Evolutionary conservation across 2,888 invertebrate species (phyloP), one percentile per base, ranked within the genome.

Genomic region (Apamea sordens): DNA sequence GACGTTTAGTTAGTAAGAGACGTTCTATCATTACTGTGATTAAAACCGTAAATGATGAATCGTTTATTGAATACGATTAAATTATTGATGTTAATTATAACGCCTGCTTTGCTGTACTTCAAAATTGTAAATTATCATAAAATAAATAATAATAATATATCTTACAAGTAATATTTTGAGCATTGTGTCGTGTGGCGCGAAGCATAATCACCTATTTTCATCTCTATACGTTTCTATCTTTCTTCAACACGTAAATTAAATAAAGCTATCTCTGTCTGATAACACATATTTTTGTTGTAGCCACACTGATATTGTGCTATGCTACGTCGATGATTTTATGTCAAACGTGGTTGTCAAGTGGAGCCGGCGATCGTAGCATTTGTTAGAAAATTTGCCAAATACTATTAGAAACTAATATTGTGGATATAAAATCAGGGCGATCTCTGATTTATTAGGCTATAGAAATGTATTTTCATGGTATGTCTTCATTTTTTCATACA

Each of bases 301-400:
- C 89, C 93, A 91, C 89, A 90, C 73, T 85, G 32, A 5, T 47
- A 24, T 28, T 53, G 59, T 67, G n/a, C 15, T 44, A 21, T 92
- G 94, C 95, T 92, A 95, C 95, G 96, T 96, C 93, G 94, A 93
- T 92, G 86, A 87, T 91, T 94, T 92, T 90, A 89, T 93, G 95
- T 95, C 95, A 94, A 93, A 90, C 71, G 77, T 80, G 84, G 84
- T 88, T 91, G 89, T 90, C 88, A 91, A 89, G 80, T 77, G 79
- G 72, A 82, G 85, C 93, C 93, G 92, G 92, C 88, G 80, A 86
- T 81, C 59, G 21, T 64, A 79, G 67, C 74, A 65, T 82, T 67
- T 81, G 79, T 18, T 81, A 69, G 18, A 81, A 84, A 80, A 86
- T 72, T 86, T 56, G 56, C 85, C 59, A 79, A 89, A 76, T 84